These are phyloP conservation scores for Didymodactylos carnosus DNA, from an alignment of 2,888 invertebrate genomes.

Conservation along the genomic window DNA sequence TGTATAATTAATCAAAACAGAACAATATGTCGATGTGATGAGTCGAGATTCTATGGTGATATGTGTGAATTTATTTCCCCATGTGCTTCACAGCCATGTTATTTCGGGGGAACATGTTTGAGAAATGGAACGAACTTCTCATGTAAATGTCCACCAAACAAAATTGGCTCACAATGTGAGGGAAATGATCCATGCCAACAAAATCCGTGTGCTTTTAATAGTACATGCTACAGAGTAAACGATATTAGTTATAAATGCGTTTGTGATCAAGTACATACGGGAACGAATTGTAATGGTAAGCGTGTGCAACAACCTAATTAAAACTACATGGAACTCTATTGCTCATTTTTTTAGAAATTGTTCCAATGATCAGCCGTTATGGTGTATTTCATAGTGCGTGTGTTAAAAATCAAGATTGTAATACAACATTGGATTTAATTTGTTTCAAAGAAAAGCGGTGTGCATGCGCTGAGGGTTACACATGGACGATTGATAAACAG, in stretches of 20 bases:
- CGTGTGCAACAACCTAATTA: neutral
- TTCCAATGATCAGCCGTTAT: neutral
- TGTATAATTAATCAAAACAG: constrained; percentile 45
- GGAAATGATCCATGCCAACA: neutral
- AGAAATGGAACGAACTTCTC: neutral
- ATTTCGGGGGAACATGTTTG: neutral
- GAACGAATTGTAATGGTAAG: neutral
- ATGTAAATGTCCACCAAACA: neutral
- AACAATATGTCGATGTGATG: neutral
- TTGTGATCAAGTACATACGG: constrained; percentile 1
- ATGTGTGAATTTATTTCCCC: neutral
- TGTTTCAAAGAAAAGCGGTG: neutral
- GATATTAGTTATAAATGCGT: neutral
- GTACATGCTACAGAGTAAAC: neutral
- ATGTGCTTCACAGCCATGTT: neutral
- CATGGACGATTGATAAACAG: neutral
- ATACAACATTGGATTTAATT: neutral
- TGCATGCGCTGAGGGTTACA: neutral
- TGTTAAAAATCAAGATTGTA: neutral
- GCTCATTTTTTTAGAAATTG: neutral
- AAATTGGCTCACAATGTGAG: neutral
- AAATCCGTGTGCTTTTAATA: neutral
- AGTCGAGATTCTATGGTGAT: neutral
- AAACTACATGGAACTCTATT: too few species aligned
- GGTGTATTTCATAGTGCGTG: neutral